A percentile compares a stretch with the other conserved stretches of the same genome.
Conservation (phyloP, 2,888 invertebrate species). For the Mallateleia sp. region DNA sequence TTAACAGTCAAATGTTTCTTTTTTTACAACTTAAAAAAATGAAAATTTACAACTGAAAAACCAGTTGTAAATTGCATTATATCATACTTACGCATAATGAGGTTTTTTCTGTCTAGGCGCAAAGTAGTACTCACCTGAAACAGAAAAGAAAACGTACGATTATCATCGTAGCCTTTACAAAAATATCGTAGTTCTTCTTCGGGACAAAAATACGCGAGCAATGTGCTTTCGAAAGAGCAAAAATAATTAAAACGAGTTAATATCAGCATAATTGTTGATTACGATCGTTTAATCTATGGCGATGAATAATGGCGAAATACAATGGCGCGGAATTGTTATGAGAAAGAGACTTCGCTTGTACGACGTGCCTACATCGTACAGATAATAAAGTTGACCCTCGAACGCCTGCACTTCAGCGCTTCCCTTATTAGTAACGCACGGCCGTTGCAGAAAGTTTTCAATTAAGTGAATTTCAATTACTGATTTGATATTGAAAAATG, state of each 20-base stretch:
- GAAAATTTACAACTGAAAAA: too few species aligned
- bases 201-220: not conserved
- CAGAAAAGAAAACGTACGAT: slow-evolving; percentile 1
- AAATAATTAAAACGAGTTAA: not conserved
- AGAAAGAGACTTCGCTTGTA: slow-evolving; percentile 30
- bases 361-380: slow-evolving; percentile 48
- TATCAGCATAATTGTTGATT: slow-evolving; percentile 40
- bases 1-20: too few species aligned
- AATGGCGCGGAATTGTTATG: slow-evolving; percentile 55
- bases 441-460: slow-evolving; percentile 55
- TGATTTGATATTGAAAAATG: slow-evolving; percentile 4
- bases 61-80: not conserved
- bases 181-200: not conserved
- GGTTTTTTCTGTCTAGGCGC: not conserved
- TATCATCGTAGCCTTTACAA: not conserved
- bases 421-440: slow-evolving; percentile 60
- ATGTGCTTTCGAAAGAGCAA: not conserved
- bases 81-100: not conserved
- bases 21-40: too few species aligned
- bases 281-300: slow-evolving; percentile 36
- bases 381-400: slow-evolving; percentile 63
- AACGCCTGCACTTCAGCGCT: slow-evolving; percentile 60
- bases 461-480: slow-evolving; percentile 30
- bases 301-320: slow-evolving; percentile 44
- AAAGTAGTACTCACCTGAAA: slow-evolving; percentile 32